Evolutionary conservation across 2,113 vertebrate genomes (phyloP), one percentile per base, ranked within the genome.

Genomic region (Chrysochloris asiatica): DNA sequence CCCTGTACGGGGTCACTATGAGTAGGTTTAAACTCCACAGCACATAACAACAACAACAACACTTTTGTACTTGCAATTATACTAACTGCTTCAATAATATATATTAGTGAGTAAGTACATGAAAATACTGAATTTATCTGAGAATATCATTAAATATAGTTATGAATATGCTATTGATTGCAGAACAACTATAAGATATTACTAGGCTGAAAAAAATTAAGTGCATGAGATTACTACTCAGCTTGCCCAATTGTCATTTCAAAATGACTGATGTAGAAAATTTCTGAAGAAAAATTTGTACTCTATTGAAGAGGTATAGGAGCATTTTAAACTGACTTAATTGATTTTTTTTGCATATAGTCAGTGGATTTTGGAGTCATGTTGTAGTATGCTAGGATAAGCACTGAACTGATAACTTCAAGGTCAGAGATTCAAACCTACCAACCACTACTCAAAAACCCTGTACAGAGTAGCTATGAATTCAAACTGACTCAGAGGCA

Each of bases 101-200:
- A 28, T 43, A 22, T 3, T 8, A 22, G 2, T 54, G 56, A 48
- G 33, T 16, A 13, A 38, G 24, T 47, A 33, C 6, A 21, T 79
- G 16, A 19, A 50, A 50, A 28, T 28, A 72, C 38, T 67, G 16
- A 10, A 45, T 76, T 50, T 43, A 47, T 38, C 11, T 65, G 14
- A 45, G 14, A 48, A 24, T 36, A 22, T 2, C n/a, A 9, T 22
- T 47, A 9, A 1, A 52, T 24, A 47, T 1, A 1, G 3, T 4
- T 43, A 14, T 17, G 7, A 52, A 43, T 77, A 3, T 2, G 28
- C 5, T 77, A 5, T 8, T 48, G 19, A 30, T 26, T 52, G 33
- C 69, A 9, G 22, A 47, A 24, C 0, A 11, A 2, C 11, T 36
- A 8, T 0, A 52, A 4, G 12, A 10, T 16, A 13, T 9, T 6